Evolutionary conservation across 2,113 vertebrate genomes (phyloP), one percentile per base, ranked within the genome.

Genomic region (Eretmochelys imbricata): DNA sequence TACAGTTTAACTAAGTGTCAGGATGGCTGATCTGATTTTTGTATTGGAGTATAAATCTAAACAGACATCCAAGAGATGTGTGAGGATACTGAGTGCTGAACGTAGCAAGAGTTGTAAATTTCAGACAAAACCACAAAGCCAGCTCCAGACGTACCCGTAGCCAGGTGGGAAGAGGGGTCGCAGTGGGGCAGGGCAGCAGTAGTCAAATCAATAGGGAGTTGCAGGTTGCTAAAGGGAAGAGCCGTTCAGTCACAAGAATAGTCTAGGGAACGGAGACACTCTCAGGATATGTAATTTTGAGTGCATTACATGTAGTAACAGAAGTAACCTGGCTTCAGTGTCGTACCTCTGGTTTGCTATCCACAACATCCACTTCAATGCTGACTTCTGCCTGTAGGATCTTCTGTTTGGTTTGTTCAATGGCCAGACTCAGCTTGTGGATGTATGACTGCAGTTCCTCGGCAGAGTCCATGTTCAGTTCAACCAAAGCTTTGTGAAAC

Each of bases 361-460:
- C 99, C 3, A 98, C 98, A 85, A 98, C 98, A 31, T 99, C 98
- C 82, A 98, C 98, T 96, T 98, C 98, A 2, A 98, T 97, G 79
- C 4, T 98, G 86, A 97, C 98, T 86, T 99, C 99, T 5, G 98
- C 98, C 46, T 99, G 99, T n/a, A 99, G 97, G 72, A 99, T 98
- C 72, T 98, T 99, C 90, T 99, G 99, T 79, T 99, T 98, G 0
- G 98, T 98, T 92, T 99, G 99, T 88, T 99, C 99, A 93, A 99
- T 98, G 3, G 99, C 99, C 12, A 98, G 76, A 90, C 98, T 99
- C 93, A 99, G 98, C 86, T 99, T 99, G 93, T 98, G 98, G 95
- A 99, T 99, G 94, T 99, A 99, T 5, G 99, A 99, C 98, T 99
- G 99, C 59, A 99, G 98, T 87, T 99, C 99, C 87, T 99, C 99